Conservation (phyloP, 2,888 invertebrate species). For the Eudemis profundana region DNA sequence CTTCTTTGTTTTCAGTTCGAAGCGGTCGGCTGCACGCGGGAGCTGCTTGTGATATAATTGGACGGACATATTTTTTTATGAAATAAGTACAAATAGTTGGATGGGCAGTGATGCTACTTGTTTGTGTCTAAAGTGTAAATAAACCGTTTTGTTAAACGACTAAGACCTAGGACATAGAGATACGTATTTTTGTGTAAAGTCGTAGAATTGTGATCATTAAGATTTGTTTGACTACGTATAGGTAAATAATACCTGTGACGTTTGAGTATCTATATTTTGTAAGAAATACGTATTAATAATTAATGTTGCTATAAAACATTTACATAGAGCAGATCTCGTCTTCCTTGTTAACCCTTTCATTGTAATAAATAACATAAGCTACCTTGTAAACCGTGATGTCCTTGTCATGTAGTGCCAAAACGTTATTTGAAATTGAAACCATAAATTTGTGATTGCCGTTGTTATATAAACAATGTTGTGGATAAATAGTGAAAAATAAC, state of each 20-base stretch:
- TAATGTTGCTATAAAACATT: slow-evolving; percentile 61
- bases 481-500: background rate
- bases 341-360: slow-evolving; percentile 71
- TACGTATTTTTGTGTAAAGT: slow-evolving; percentile 74
- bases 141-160: slow-evolving; percentile 61
- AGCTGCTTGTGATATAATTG: slow-evolving; percentile 80
- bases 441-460: slow-evolving; percentile 15
- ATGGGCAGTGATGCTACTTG: slow-evolving; percentile 62
- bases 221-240: slow-evolving; percentile 31
- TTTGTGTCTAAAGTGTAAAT: slow-evolving; percentile 70
- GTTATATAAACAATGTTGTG: background rate
- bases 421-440: slow-evolving; percentile 4
- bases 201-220: slow-evolving; percentile 62
- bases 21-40: slow-evolving; percentile 76
- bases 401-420: slow-evolving; percentile 49
- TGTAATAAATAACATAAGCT: slow-evolving; percentile 54
- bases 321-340: slow-evolving; percentile 74
- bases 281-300: slow-evolving; percentile 49
- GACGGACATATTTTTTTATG: slow-evolving; percentile 83
- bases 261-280: slow-evolving; percentile 43
- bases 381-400: slow-evolving; percentile 42
- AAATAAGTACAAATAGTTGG: slow-evolving; percentile 81
- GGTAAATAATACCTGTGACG: slow-evolving; percentile 23
- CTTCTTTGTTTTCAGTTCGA: slow-evolving; percentile 73
- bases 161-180: slow-evolving; percentile 55